Conservation (phyloP, 2,888 invertebrate genomes). For the Agrotis puta region DNA sequence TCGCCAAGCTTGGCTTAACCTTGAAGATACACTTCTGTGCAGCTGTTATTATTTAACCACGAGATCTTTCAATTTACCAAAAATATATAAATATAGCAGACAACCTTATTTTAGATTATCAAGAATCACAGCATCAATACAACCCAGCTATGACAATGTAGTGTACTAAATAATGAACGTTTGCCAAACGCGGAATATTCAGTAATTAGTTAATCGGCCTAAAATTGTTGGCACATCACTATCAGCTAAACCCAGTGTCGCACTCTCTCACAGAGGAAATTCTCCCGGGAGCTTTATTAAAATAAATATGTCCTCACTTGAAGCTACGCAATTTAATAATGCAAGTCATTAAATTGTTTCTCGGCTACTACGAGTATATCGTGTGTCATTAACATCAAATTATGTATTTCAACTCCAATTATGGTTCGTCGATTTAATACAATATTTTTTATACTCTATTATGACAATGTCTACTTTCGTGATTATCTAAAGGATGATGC, state of each 20-base stretch:
- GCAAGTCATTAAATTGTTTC: slow-evolving; percentile 76
- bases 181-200: slow-evolving; percentile 48
- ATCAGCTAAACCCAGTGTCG: slow-evolving; percentile 57
- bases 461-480: not conserved
- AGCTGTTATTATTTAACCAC: no score
- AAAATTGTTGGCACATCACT: slow-evolving; percentile 53
- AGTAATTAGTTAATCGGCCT: slow-evolving; percentile 52
- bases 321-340: slow-evolving; percentile 77
- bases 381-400: slow-evolving; percentile 62
- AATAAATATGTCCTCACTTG: slow-evolving; percentile 71
- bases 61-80: not conserved
- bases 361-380: slow-evolving; percentile 49
- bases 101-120: slow-evolving; percentile 13
- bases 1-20: no score
- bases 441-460: not conserved
- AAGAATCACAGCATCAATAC: slow-evolving; percentile 15
- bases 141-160: slow-evolving; percentile 29
- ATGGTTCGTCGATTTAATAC: slow-evolving; percentile 22
- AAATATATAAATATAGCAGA: not conserved
- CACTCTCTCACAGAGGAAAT: slow-evolving; percentile 56
- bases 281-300: slow-evolving; percentile 73
- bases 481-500: no score
- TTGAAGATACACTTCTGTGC: no score
- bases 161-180: slow-evolving; percentile 46
- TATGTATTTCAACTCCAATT: slow-evolving; percentile 53